Base-by-base conservation (phyloP, 2,797 vertebrate genomes). In the Ambastaia sidthimunki region DNA sequence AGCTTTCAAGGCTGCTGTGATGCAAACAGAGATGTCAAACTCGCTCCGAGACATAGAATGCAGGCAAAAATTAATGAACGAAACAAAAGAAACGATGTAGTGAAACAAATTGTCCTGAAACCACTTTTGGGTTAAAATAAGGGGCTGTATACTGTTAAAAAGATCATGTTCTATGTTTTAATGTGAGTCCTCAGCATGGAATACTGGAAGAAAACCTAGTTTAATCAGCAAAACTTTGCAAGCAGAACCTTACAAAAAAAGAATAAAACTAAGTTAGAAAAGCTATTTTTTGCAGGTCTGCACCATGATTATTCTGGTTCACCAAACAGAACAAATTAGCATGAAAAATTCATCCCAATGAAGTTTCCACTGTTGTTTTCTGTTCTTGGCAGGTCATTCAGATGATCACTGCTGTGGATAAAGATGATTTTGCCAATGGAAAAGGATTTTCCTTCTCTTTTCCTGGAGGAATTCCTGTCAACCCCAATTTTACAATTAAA, bases 401-500 rank as follows among this genome's bases (percentile, higher is more conserved):
- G 88, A 99, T 96, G 1, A 92, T 99, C 84, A 91, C 92, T 60
- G 97, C 96, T 31, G 95, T 94, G 86, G 98, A 99, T 90, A 98
- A 95, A 91, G 98, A 99, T 74, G 95, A 97, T 90, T 95, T 97
- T 89, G 96, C 96, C 90, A 98, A 98, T 74, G 98, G 97, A 66
- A 96, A 95, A 85, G 91, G 95, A 76, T 98, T 99, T 87, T 94
- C 93, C 84, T 99, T 96, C 84, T 95, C 95, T 74, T 86, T 97
- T 75, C 94, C 95, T 6, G 94, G 92, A 84, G 93, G 88, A 44
- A 90, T 95, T 65, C 90, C 95, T 9, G 84, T 94, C 86, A 99
- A 99, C 90, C 97, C 96, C 87, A 99, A 99, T 93, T 99, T 99
- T 91, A 97, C 97, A 71, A 89, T 99, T 74, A 97, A 95, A 92